phyloP scores from a whole-genome alignment of 2,797 vertebrate genomes.

The Protosalanx chinensis region DNA sequence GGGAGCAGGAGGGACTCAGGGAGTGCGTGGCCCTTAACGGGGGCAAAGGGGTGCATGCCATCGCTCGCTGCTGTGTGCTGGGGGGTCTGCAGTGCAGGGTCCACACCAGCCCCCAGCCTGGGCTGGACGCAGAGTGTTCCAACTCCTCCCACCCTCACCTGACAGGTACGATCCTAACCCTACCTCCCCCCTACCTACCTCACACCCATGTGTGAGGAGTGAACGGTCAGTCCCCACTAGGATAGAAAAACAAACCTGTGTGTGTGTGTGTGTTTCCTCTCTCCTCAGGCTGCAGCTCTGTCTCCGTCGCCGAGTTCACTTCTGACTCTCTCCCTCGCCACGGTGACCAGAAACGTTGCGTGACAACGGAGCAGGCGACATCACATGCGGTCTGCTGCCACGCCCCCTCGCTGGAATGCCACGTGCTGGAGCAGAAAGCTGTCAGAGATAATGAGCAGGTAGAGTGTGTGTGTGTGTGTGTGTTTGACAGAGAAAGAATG shows the following conservation, averaged over 20 bases:
- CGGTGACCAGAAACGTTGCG: slow-evolving; percentile 55
- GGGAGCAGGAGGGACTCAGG: slow-evolving; percentile 67
- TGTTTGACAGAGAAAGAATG: too few species aligned
- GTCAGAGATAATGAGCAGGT: slow-evolving; percentile 66
- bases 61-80: slow-evolving; percentile 82
- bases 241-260: not conserved
- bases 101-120: slow-evolving; percentile 42
- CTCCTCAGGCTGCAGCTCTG: slow-evolving; percentile 75
- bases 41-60: slow-evolving; percentile 72
- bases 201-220: not conserved
- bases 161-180: slow-evolving; percentile 67
- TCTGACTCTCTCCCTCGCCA: slow-evolving; percentile 45
- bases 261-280: not conserved
- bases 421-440: slow-evolving; percentile 62
- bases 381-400: slow-evolving; percentile 77
- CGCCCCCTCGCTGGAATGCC: slow-evolving; percentile 73
- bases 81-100: slow-evolving; percentile 66
- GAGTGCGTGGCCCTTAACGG: slow-evolving; percentile 73
- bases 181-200: not conserved
- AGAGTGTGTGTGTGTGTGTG: not conserved
- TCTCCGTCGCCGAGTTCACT: slow-evolving; percentile 34
- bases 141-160: slow-evolving; percentile 61
- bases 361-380: slow-evolving; percentile 27
- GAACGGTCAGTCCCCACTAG: not conserved
- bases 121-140: slow-evolving; percentile 61